Evolutionary conservation across 2,888 invertebrate species (phyloP).

Genomic region (Operophtera brumata): DNA sequence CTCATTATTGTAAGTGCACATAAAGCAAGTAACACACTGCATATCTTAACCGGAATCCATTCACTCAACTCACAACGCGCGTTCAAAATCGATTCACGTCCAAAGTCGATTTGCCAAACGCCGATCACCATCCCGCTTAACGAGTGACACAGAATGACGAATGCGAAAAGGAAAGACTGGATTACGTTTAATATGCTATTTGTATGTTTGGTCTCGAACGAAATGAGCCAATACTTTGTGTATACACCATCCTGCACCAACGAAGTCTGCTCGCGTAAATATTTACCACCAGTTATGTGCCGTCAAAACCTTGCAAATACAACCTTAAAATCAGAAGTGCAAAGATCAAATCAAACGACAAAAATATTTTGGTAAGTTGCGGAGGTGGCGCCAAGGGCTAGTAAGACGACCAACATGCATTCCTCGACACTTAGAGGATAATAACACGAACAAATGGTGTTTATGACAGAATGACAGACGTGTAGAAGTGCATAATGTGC

Average conservation of each 20-base stretch:
- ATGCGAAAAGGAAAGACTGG: slow-evolving; percentile 72
- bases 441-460: slow-evolving; percentile 46
- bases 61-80: slow-evolving; percentile 39
- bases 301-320: neutral
- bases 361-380: slow-evolving; percentile 40
- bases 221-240: slow-evolving; percentile 65
- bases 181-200: slow-evolving; percentile 65
- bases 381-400: slow-evolving; percentile 63
- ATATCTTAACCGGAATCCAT: slow-evolving; percentile 37
- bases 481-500: slow-evolving; percentile 30
- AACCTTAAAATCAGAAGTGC: slow-evolving; percentile 29
- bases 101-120: slow-evolving; percentile 62
- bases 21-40: slow-evolving; percentile 17
- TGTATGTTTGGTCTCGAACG: slow-evolving; percentile 61
- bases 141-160: slow-evolving; percentile 65
- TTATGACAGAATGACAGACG: slow-evolving; percentile 41
- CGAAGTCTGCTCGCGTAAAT: slow-evolving; percentile 60
- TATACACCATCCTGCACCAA: slow-evolving; percentile 40
- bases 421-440: slow-evolving; percentile 47
- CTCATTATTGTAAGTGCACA: neutral
- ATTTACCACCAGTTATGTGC: slow-evolving; percentile 36
- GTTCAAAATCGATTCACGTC: slow-evolving; percentile 46
- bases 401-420: slow-evolving; percentile 51
- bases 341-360: slow-evolving; percentile 9
- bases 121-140: slow-evolving; percentile 69